A percentile compares a stretch with the other conserved stretches of the same genome.
Evolutionary conservation across 2,888 invertebrate species (phyloP).

Genomic region (Stenichneumon culpator): DNA sequence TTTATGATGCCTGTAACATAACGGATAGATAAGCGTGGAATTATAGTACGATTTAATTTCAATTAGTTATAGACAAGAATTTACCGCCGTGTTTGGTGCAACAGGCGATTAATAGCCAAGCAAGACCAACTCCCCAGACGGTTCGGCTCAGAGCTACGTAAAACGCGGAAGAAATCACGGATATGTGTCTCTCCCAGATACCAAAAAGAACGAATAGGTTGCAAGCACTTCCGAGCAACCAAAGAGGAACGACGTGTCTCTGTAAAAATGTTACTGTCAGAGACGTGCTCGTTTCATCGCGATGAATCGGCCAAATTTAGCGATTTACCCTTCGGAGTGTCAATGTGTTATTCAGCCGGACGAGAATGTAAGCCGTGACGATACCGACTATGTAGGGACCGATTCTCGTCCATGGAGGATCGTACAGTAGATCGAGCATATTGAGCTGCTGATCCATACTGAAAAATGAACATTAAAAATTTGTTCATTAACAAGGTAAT

Average conservation of each 20-base stretch:
- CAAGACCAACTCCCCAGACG: constrained; percentile 86
- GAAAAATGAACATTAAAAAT: constrained; percentile 54
- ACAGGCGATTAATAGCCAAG: constrained; percentile 87
- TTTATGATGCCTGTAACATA: constrained; percentile 83
- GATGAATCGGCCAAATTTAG: background rate
- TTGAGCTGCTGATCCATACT: constrained; percentile 84
- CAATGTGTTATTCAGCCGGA: constrained; percentile 78
- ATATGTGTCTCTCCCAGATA: constrained; percentile 84
- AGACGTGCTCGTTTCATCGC: background rate
- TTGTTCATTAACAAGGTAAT: background rate
- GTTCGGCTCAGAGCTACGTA: constrained; percentile 86
- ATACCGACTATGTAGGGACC: constrained; percentile 84
- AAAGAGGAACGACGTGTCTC: constrained; percentile 77
- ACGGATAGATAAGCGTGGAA: constrained; percentile 1
- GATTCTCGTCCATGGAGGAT: constrained; percentile 83
- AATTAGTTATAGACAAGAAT: background rate
- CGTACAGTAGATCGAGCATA: constrained; percentile 83
- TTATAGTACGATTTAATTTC: constrained; percentile 14
- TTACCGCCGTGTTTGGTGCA: constrained; percentile 86
- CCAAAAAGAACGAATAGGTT: constrained; percentile 85
- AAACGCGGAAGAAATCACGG: constrained; percentile 85
- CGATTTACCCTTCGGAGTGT: constrained; percentile 75
- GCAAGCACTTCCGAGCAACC: constrained; percentile 83
- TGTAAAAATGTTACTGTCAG: constrained; percentile 71
- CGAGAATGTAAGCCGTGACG: constrained; percentile 85